Evolutionary conservation across 2,797 vertebrate species (phyloP).

Genomic region (Enteromius thamalakanensis): DNA sequence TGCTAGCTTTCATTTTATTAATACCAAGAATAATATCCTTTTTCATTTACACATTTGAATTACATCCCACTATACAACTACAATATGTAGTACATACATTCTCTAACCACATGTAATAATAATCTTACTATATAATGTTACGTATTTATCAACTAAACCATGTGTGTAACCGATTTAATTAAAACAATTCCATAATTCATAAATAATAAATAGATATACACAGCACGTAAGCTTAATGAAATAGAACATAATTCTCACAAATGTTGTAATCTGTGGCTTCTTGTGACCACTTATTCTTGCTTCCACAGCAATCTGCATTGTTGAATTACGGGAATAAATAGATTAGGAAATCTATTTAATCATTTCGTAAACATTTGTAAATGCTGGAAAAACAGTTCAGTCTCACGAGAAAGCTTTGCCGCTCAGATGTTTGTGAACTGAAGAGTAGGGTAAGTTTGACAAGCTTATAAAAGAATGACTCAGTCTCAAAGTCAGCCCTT

Average conservation of each 20-base stretch:
- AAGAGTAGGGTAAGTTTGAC: neutral
- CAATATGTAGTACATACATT: neutral
- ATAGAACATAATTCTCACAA: neutral
- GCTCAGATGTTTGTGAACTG: constrained; percentile 9
- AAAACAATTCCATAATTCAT: neutral
- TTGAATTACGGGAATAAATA: neutral
- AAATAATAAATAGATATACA: neutral
- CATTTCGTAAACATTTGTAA: neutral
- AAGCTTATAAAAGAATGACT: constrained; percentile 7
- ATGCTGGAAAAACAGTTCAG: neutral
- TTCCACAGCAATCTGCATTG: neutral
- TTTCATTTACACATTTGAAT: neutral
- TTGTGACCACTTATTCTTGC: neutral
- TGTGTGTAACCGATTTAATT: neutral
- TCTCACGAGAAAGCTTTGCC: neutral
- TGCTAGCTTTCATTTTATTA: neutral
- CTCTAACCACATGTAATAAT: neutral
- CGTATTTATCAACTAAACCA: neutral
- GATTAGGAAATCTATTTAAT: neutral
- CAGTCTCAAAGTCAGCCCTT: constrained; percentile 9
- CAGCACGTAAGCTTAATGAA: constrained; percentile 7
- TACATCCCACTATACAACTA: neutral
- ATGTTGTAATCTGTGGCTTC: neutral
- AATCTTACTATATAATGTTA: neutral
- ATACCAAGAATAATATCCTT: neutral